phyloP scores from a whole-genome alignment of 2,888 invertebrate species.

The Cecidostiba fungosa region DNA sequence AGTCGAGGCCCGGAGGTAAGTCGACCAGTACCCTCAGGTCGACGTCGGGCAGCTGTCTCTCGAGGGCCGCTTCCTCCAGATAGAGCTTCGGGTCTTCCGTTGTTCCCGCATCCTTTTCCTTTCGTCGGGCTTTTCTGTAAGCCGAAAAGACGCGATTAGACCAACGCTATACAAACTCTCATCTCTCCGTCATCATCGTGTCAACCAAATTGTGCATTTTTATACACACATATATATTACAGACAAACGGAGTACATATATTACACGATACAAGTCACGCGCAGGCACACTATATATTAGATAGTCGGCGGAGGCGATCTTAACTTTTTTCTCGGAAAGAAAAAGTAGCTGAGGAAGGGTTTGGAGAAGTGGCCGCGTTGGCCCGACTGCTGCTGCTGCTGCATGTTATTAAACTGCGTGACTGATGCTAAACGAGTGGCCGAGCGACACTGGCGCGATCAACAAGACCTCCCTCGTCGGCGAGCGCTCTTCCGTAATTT shows the following conservation, averaged over 20 bases:
- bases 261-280: too few relatives aligned
- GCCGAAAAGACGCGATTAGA: constrained; percentile 49
- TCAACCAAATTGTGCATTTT: neutral
- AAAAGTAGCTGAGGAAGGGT: constrained; percentile 28
- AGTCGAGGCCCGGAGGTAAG: constrained; percentile 96
- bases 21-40: constrained; percentile 97
- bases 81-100: constrained; percentile 95
- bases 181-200: neutral
- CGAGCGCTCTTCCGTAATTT: constrained; percentile 19
- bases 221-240: too few relatives aligned
- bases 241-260: too few relatives aligned
- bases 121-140: constrained; percentile 97
- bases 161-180: neutral
- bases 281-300: neutral
- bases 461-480: constrained; percentile 11
- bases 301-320: neutral
- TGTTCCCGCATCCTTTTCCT: constrained; percentile 92
- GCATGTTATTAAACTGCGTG: neutral
- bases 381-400: neutral
- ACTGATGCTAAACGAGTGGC: neutral
- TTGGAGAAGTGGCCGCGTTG: constrained; percentile 19
- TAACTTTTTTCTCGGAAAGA: constrained; percentile 38
- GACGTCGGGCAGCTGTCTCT: constrained; percentile 95
- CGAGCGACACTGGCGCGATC: constrained; percentile 5
- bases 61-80: constrained; percentile 96